A percentile compares a stretch with the other conserved stretches of the same genome.
These are phyloP conservation scores for Petrolisthes manimaculis DNA, from an alignment of 2,888 invertebrate species.

Conservation along the genomic window DNA sequence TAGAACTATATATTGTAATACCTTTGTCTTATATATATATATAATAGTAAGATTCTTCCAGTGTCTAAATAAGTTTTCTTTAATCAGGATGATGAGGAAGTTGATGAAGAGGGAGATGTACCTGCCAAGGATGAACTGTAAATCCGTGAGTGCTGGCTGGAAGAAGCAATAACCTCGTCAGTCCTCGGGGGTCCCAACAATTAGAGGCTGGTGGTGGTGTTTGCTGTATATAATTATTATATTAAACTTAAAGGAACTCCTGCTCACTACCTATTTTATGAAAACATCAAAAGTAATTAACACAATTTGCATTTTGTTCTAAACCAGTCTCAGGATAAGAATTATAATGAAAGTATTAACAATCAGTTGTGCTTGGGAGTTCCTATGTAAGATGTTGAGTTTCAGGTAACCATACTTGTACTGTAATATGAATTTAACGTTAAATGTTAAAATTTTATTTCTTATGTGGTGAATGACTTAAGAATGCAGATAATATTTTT, in stretches of 20 bases:
- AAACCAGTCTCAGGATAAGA: constrained; percentile 18
- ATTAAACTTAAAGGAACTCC: constrained; percentile 25
- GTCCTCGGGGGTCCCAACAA: too few species aligned
- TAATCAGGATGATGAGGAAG: constrained; percentile 62
- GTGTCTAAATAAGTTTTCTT: not conserved
- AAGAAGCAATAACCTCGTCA: not conserved
- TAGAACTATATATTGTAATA: not conserved
- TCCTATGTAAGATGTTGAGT: constrained; percentile 35
- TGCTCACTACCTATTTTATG: not conserved
- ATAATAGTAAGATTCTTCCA: not conserved
- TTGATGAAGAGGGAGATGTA: constrained; percentile 64
- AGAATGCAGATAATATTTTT: constrained; percentile 42
- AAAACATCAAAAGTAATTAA: constrained; percentile 5
- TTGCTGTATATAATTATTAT: constrained; percentile 20
- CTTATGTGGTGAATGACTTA: constrained; percentile 26
- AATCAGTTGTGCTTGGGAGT: constrained; percentile 17
- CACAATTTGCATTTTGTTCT: not conserved
- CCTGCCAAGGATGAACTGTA: constrained; percentile 63
- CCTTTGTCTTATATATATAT: not conserved
- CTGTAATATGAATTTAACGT: constrained; percentile 14
- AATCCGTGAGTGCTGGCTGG: not conserved
- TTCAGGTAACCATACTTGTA: constrained; percentile 32
- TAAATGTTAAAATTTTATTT: constrained; percentile 32
- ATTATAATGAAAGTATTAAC: constrained; percentile 16
- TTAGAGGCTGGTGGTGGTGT: not conserved